These are phyloP conservation scores for Taeniopygia guttata DNA, from an alignment of 2,797 vertebrate genomes.

Conservation along the genomic window DNA sequence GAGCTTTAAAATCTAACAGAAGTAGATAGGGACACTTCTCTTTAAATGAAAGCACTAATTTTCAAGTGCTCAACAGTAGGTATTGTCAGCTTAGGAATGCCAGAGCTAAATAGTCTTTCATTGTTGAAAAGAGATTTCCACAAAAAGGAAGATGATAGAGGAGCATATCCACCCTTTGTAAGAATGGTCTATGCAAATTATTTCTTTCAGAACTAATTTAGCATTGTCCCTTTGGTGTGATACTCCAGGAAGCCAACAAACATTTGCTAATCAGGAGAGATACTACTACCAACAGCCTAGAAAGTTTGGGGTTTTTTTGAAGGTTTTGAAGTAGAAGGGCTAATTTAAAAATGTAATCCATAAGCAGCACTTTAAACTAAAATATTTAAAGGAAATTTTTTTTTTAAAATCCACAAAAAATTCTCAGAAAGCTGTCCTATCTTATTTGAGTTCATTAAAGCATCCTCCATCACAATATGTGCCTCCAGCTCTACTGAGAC, in stretches of 20 bases:
- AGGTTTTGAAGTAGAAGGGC: neutral
- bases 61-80: neutral
- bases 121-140: neutral
- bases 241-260: neutral
- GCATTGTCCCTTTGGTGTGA: neutral
- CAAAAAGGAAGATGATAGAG: neutral
- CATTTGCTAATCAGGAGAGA: neutral
- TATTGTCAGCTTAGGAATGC: neutral
- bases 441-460: neutral
- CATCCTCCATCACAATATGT: neutral
- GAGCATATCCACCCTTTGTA: neutral
- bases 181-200: neutral
- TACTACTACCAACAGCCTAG: neutral
- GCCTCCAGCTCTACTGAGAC: neutral
- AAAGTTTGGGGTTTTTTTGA: neutral
- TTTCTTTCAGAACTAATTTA: neutral
- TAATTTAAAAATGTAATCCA: neutral
- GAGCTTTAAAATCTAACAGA: neutral
- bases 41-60: neutral
- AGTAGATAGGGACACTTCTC: neutral
- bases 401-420: neutral
- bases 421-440: neutral
- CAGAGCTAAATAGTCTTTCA: neutral
- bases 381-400: neutral
- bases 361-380: neutral